These are phyloP conservation scores for Tribolium freemani DNA, from an alignment of 2,888 invertebrate genomes.

Conservation along the genomic window DNA sequence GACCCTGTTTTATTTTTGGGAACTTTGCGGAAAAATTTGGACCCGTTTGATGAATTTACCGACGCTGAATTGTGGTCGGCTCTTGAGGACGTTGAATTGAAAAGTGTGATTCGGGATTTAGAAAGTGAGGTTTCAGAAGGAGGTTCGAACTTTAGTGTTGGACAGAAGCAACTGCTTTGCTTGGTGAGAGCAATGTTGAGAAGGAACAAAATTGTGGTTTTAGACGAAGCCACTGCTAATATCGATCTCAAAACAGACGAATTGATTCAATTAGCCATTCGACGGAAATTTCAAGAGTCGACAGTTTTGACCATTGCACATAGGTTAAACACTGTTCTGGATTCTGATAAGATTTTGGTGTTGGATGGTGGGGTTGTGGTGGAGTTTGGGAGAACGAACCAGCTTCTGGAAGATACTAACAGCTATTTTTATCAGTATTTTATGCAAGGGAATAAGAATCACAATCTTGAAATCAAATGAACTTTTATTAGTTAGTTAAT, in stretches of 20 bases:
- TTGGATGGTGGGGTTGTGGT: slow-evolving; percentile 81
- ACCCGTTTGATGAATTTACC: slow-evolving; percentile 83
- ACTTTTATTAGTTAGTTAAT: too few relatives aligned
- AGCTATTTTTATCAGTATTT: slow-evolving; percentile 25
- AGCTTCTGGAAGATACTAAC: neutral
- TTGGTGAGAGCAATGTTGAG: slow-evolving; percentile 73
- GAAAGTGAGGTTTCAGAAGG: slow-evolving; percentile 74
- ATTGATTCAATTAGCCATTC: slow-evolving; percentile 80
- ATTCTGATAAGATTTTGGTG: slow-evolving; percentile 82
- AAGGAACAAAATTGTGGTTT: slow-evolving; percentile 44
- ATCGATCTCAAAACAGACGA: slow-evolving; percentile 82
- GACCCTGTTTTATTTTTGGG: slow-evolving; percentile 87
- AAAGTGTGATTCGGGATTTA: slow-evolving; percentile 71
- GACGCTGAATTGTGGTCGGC: slow-evolving; percentile 85
- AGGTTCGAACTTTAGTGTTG: slow-evolving; percentile 59
- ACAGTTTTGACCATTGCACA: slow-evolving; percentile 87
- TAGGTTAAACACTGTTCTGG: slow-evolving; percentile 85
- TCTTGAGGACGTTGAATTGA: slow-evolving; percentile 83
- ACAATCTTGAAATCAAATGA: too few relatives aligned
- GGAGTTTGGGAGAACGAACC: slow-evolving; percentile 69
- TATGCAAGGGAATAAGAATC: too few relatives aligned
- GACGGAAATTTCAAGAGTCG: slow-evolving; percentile 78
- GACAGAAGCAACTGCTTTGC: slow-evolving; percentile 76
- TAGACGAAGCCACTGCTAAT: slow-evolving; percentile 83
- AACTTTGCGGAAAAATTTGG: slow-evolving; percentile 85